Evolutionary conservation across 2,797 vertebrate species (phyloP).

Genomic region (Syndactyla subalaris): DNA sequence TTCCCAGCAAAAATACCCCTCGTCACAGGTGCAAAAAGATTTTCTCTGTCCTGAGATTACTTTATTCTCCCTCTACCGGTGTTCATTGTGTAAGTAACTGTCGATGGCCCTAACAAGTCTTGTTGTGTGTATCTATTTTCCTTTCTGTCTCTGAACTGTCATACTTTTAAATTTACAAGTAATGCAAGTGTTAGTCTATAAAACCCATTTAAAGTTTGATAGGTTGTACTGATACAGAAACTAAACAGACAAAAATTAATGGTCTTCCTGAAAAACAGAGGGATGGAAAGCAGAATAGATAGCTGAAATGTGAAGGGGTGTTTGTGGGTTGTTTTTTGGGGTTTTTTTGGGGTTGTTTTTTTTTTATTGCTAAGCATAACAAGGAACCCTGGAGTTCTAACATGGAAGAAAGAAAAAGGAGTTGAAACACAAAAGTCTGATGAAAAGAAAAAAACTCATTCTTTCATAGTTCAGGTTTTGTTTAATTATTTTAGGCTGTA

Average conservation of each 20-base stretch:
- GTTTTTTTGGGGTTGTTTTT: no score
- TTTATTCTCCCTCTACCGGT: neutral
- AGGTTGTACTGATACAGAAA: neutral
- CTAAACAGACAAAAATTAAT: neutral
- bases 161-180: neutral
- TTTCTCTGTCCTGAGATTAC: neutral
- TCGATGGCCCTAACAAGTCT: neutral
- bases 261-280: neutral
- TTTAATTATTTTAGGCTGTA: neutral
- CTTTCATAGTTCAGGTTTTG: neutral
- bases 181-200: neutral
- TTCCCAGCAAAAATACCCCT: neutral
- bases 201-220: no score
- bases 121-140: neutral
- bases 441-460: neutral
- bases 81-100: neutral
- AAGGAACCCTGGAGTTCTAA: neutral
- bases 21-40: neutral
- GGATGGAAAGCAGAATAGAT: neutral
- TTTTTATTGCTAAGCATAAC: neutral
- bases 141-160: neutral
- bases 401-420: neutral
- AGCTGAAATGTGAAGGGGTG: neutral
- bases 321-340: no score
- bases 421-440: neutral